A percentile compares a stretch with the other conserved stretches of the same genome.
Conservation (phyloP, 2,888 invertebrate genomes). For the Phengaris alcon region DNA sequence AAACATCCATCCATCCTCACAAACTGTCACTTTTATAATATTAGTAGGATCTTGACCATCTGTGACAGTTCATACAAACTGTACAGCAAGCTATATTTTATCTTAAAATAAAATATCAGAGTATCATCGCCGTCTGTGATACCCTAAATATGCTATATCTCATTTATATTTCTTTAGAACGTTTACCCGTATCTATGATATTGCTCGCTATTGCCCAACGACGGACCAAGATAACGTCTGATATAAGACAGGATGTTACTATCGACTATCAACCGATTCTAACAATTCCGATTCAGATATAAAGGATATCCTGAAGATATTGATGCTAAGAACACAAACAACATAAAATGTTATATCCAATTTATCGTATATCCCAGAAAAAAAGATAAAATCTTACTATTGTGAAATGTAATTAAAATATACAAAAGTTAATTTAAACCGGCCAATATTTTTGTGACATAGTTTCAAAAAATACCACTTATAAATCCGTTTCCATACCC, state of each 20-base stretch:
- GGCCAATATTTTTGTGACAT: too few relatives aligned
- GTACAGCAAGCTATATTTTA: too few relatives aligned
- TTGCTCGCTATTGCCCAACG: neutral
- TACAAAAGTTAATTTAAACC: too few relatives aligned
- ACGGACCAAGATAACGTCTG: slow-evolving; percentile 2
- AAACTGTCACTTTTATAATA: too few relatives aligned
- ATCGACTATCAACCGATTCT: neutral
- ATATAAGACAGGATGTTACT: neutral
- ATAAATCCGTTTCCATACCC: too few relatives aligned
- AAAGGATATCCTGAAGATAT: neutral
- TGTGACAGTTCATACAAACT: too few relatives aligned
- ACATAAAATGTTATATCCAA: neutral
- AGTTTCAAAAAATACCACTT: too few relatives aligned
- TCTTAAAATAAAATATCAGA: too few relatives aligned
- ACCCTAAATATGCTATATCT: neutral
- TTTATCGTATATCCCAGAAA: neutral
- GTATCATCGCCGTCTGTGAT: neutral
- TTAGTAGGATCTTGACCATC: too few relatives aligned
- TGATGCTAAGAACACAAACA: neutral
- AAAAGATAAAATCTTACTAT: neutral
- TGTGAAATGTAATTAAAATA: too few relatives aligned
- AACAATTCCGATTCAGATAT: neutral
- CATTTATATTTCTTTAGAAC: neutral
- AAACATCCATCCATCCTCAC: too few relatives aligned
- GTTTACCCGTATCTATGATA: neutral